A percentile compares a stretch with the other conserved stretches of the same genome.
phyloP scores from a whole-genome alignment of 1,140 invertebrate species.

The Marisa cornuarietis region DNA sequence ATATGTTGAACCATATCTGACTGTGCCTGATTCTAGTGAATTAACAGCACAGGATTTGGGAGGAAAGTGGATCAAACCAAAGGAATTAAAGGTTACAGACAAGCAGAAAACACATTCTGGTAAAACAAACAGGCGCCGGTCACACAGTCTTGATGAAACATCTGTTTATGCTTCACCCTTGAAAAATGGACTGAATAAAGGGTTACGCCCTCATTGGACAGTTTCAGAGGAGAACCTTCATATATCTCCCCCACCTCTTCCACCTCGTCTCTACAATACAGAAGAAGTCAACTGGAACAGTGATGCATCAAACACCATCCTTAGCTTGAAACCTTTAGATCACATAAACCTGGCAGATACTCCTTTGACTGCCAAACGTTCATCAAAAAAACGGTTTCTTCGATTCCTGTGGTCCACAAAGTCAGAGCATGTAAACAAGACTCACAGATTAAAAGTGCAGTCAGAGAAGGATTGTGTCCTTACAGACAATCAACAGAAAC shows the following conservation, averaged over 20 bases:
- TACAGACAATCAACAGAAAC: background rate
- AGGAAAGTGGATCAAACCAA: no score
- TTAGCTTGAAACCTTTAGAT: no score
- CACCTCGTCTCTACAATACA: background rate
- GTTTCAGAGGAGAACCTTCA: background rate
- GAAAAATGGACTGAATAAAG: background rate
- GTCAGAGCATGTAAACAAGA: background rate
- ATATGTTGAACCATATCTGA: background rate
- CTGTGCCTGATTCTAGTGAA: background rate
- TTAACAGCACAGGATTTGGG: no score
- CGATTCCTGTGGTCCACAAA: no score
- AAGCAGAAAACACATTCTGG: no score
- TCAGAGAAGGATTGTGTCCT: background rate
- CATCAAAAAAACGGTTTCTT: no score
- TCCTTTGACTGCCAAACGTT: no score
- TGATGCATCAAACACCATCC: no score
- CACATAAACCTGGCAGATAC: no score
- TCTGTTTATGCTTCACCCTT: constrained; percentile 6
- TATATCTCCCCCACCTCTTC: constrained; percentile 7
- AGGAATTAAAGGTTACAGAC: no score
- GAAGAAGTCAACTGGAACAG: no score
- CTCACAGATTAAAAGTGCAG: background rate
- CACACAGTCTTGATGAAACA: constrained; percentile 16
- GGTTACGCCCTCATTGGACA: background rate
- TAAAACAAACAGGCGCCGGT: constrained; percentile 6